Conservation (phyloP, 1,140 invertebrate genomes). For the Papilio machaon region DNA sequence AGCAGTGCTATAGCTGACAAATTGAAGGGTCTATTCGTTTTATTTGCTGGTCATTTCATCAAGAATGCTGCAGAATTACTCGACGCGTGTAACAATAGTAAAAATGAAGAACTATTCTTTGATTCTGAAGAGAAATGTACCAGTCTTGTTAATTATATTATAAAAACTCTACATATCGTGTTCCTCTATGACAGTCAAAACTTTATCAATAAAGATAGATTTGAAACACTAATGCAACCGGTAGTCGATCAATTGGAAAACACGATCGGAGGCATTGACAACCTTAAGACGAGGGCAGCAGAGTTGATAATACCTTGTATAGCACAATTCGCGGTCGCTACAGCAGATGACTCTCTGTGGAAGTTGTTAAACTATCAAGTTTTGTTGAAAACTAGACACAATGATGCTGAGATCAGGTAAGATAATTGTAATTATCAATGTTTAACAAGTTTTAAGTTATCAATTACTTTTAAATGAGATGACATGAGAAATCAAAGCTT, state of each 20-base stretch:
- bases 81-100: constrained; percentile 82
- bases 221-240: constrained; percentile 91
- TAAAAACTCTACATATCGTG: constrained; percentile 89
- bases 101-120: constrained; percentile 80
- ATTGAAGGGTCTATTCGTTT: constrained; percentile 93
- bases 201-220: constrained; percentile 92
- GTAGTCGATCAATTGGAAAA: constrained; percentile 96
- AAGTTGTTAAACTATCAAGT: constrained; percentile 95
- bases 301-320: constrained; percentile 89
- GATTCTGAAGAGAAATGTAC: constrained; percentile 82
- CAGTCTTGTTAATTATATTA: constrained; percentile 85
- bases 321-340: constrained; percentile 90
- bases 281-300: constrained; percentile 84
- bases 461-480: no score
- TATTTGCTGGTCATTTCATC: constrained; percentile 94
- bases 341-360: constrained; percentile 92
- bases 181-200: constrained; percentile 92
- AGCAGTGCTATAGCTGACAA: constrained; percentile 90
- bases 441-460: no score
- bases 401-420: constrained; percentile 83
- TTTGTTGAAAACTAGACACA: constrained; percentile 92
- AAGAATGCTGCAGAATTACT: constrained; percentile 89
- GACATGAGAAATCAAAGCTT: no score
- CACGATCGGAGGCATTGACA: constrained; percentile 84
- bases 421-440: not conserved